Conservation (phyloP, 2,888 invertebrate species). For the Eustalomyia histrio region DNA sequence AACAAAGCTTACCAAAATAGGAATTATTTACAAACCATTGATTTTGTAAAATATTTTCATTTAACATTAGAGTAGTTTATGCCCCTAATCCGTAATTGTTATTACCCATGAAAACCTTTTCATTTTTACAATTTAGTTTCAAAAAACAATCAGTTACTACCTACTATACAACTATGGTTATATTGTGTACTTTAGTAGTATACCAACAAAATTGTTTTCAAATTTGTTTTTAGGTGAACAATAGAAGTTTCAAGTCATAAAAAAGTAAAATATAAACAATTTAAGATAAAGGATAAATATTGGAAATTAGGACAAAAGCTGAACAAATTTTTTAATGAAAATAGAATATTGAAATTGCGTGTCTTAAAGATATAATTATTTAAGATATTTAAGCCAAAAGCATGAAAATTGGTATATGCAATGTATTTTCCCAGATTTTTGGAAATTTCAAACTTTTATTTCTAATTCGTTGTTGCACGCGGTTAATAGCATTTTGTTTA, state of each 20-base stretch:
- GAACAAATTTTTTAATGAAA: no score
- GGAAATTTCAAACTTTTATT: no score
- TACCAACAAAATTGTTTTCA: background rate
- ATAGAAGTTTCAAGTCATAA: slow-evolving; percentile 31
- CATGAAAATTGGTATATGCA: no score
- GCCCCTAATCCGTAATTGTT: slow-evolving; percentile 61
- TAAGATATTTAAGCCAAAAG: no score
- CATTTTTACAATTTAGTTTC: slow-evolving; percentile 20
- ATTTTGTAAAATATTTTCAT: slow-evolving; percentile 58
- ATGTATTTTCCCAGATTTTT: no score
- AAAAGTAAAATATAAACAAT: slow-evolving; percentile 30
- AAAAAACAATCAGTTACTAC: no score
- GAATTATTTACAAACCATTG: slow-evolving; percentile 62
- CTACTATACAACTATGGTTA: no score
- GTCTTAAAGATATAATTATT: no score
- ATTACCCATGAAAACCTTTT: slow-evolving; percentile 60
- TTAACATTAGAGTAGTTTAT: slow-evolving; percentile 53
- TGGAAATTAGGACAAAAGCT: background rate
- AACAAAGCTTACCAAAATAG: slow-evolving; percentile 47
- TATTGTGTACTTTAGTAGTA: background rate
- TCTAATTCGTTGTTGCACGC: no score
- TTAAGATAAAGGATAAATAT: slow-evolving; percentile 16
- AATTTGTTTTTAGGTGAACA: slow-evolving; percentile 29
- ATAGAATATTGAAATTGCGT: no score
- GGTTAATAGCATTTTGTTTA: no score